These are phyloP conservation scores for Penaeus monodon DNA, from an alignment of 2,888 invertebrate genomes.

Conservation along the genomic window DNA sequence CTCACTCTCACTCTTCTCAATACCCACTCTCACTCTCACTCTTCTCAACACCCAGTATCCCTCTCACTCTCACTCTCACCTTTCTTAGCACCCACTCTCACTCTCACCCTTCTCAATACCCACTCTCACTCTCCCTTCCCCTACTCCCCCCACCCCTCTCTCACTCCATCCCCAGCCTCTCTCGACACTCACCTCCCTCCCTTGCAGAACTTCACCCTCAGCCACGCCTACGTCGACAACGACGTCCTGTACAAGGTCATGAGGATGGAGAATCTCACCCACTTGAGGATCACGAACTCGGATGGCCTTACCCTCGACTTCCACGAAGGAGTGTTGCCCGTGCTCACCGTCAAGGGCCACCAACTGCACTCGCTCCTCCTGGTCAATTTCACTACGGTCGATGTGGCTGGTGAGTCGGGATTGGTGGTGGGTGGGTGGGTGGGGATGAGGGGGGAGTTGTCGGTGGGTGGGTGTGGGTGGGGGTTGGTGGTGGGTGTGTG, in stretches of 20 bases:
- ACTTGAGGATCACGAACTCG: conserved; percentile 67
- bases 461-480: no score
- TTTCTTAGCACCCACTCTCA: no score
- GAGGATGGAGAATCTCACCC: conserved; percentile 66
- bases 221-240: conserved; percentile 68
- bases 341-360: conserved; percentile 68
- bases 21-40: background rate
- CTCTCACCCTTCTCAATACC: no score
- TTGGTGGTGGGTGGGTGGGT: no score
- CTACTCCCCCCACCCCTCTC: background rate
- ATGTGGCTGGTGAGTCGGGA: conserved; percentile 67
- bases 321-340: conserved; percentile 68
- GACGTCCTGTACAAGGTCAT: conserved; percentile 68
- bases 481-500: no score
- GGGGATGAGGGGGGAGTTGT: no score
- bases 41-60: no score
- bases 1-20: no score
- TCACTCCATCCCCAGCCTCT: background rate
- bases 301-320: conserved; percentile 68
- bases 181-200: background rate
- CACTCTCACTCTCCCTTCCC: no score
- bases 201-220: conserved; percentile 66
- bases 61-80: no score
- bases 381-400: conserved; percentile 67
- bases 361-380: conserved; percentile 68